A percentile compares a stretch with the other conserved stretches of the same genome.
Evolutionary conservation across 1,140 invertebrate species (phyloP).

Genomic region (Cydia fagiglandana): DNA sequence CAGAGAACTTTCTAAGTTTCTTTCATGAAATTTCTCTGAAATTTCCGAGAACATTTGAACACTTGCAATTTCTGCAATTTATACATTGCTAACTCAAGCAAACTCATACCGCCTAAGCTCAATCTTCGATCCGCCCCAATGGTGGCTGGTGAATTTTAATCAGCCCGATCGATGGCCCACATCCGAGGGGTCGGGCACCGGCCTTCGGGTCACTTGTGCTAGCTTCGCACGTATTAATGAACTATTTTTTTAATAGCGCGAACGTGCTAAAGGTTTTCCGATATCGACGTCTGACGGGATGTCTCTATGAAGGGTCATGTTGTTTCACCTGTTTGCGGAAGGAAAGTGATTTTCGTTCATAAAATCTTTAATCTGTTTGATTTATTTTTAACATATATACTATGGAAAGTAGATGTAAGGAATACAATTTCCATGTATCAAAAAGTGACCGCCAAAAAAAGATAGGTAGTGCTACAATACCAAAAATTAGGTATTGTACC

Average conservation of each 20-base stretch:
- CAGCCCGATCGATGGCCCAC: constrained; percentile 24
- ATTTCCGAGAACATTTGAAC: too few relatives aligned
- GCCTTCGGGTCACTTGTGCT: constrained; percentile 12
- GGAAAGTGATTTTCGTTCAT: neutral
- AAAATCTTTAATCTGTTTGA: too few relatives aligned
- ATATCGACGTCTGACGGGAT: neutral
- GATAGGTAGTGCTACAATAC: too few relatives aligned
- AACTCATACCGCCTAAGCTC: neutral
- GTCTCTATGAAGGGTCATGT: neutral
- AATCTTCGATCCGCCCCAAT: constrained; percentile 24
- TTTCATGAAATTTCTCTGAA: too few relatives aligned
- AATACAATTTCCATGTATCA: too few relatives aligned
- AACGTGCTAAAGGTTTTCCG: constrained; percentile 3
- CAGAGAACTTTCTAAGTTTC: too few relatives aligned
- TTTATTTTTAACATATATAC: too few relatives aligned
- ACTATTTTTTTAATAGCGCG: constrained; percentile 18
- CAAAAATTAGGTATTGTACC: too few relatives aligned
- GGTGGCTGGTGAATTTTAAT: constrained; percentile 24
- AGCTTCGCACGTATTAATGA: constrained; percentile 19
- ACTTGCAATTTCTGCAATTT: too few relatives aligned
- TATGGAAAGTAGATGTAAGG: too few relatives aligned
- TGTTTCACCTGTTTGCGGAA: neutral
- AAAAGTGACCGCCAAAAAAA: too few relatives aligned
- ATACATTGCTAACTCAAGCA: too few relatives aligned
- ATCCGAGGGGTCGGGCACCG: constrained; percentile 1